A percentile compares a stretch with the other conserved stretches of the same genome.
phyloP scores from a whole-genome alignment of 2,113 vertebrate species.

The Columbina picui region DNA sequence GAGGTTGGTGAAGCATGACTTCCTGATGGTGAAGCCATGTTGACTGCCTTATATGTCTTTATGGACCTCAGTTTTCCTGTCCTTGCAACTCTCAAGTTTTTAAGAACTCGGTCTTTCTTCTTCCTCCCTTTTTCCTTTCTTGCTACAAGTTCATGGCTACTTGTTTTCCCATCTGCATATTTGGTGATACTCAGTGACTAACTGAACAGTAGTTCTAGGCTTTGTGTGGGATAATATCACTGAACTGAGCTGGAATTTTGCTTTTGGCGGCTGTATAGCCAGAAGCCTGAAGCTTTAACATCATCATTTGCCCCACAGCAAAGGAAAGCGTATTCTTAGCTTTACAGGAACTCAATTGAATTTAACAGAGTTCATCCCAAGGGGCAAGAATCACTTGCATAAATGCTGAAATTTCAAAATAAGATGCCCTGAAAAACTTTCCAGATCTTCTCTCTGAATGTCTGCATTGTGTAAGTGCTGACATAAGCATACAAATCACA shows the following conservation, averaged over 20 bases:
- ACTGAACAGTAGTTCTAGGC: not conserved
- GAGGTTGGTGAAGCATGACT: too few species aligned
- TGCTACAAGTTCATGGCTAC: not conserved
- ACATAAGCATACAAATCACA: not conserved
- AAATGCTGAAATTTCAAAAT: slow-evolving; percentile 21
- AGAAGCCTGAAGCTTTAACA: not conserved
- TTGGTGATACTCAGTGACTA: not conserved
- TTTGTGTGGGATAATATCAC: not conserved
- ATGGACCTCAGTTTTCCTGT: not conserved
- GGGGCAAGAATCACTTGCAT: not conserved
- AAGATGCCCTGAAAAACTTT: not conserved
- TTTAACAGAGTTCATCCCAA: not conserved
- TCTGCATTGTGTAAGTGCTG: not conserved
- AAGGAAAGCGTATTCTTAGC: not conserved
- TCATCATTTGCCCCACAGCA: not conserved
- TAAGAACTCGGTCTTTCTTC: not conserved
- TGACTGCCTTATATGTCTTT: not conserved
- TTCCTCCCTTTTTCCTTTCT: not conserved
- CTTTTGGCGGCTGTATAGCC: not conserved
- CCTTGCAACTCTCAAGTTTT: not conserved
- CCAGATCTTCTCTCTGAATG: not conserved
- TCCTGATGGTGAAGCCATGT: too few species aligned
- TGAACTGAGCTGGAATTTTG: not conserved
- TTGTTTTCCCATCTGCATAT: not conserved
- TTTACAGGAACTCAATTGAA: not conserved